Base-by-base conservation (phyloP, 2,113 vertebrate species). In the Callipepla squamata region DNA sequence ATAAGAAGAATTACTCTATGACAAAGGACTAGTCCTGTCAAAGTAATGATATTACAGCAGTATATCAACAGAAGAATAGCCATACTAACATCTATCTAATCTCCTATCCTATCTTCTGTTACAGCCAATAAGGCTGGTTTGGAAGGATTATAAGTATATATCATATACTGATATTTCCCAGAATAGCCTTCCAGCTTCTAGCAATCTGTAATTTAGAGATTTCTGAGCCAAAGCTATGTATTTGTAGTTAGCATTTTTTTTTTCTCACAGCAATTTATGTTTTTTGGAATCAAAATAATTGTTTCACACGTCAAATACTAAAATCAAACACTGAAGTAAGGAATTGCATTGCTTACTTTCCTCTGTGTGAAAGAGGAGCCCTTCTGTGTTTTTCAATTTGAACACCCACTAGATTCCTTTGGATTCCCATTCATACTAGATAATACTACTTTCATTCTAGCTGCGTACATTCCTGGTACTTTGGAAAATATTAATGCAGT, bases 31-130 rank as follows among this genome's bases (percentile, higher is more conserved):
- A 38, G 68, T 44, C 65, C 76, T 93, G 82, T 95, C 95, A 90
- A 75, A 95, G 88, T 88, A 90, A 83, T 67, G 76, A 94, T 96
- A 96, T 96, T 96, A 69, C 79, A 83, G 83, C 85, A 90, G 82
- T 96, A 76, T 70, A 96, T 96, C 96, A 96, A 74, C 50, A 86
- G 90, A 92, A 85, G 75, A 95, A 94, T 28, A 70, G 85, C 32
- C 32, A 55, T 30, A 93, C 57, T 83, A 86, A 85, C 89, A 72
- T 75, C 79, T 83, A 4, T 85, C 73, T 86, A 63, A 90, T 61
- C 76, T 65, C 72, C 65, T 36, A 78, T 1, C 13, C 57, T 85
- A 34, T 78, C 80, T 90, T 79, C 73, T 78, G 47, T 80, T 88
- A 70, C 5, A 48, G 57, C 42, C 88, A 95, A 88, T 96, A 95